Percentiles rank a stretch among this genome's conserved stretches.
Evolutionary conservation across 2,113 vertebrate species (phyloP).

Genomic region (Etheostoma cragini): DNA sequence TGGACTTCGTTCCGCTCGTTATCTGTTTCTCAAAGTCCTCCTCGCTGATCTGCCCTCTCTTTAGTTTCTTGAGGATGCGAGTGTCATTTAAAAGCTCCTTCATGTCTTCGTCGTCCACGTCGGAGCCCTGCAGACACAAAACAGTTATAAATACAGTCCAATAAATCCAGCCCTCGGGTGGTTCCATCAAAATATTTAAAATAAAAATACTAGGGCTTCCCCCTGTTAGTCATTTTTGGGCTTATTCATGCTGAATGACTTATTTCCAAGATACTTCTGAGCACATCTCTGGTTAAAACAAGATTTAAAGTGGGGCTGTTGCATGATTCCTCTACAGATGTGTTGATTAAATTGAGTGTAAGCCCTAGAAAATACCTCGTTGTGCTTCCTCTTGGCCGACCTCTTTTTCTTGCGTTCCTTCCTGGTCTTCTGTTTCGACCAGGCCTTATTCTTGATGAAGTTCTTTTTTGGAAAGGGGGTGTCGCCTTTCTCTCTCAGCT

Average conservation of each 20-base stretch:
- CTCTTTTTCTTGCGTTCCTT: conserved; percentile 89
- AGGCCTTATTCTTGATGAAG: conserved; percentile 88
- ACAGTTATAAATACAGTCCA: neutral
- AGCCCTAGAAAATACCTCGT: conserved; percentile 83
- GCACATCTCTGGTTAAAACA: too few species aligned
- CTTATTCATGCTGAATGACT: too few species aligned
- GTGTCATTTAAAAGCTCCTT: conserved; percentile 92
- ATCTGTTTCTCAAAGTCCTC: conserved; percentile 93
- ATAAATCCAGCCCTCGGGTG: neutral
- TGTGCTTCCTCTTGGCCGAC: conserved; percentile 87
- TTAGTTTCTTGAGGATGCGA: conserved; percentile 92
- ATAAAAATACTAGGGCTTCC: too few species aligned
- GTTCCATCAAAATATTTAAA: neutral
- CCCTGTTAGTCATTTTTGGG: too few species aligned
- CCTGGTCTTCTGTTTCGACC: conserved; percentile 95
- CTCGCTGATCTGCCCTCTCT: conserved; percentile 91
- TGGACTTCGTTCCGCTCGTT: conserved; percentile 49
- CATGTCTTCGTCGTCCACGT: conserved; percentile 89
- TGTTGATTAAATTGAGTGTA: too few species aligned
- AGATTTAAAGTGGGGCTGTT: too few species aligned
- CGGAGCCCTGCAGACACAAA: conserved; percentile 84
- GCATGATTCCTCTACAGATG: too few species aligned
- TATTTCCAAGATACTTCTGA: too few species aligned
- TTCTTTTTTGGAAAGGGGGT: conserved; percentile 66
- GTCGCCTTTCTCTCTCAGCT: conserved; percentile 77